phyloP scores from a whole-genome alignment of 2,113 vertebrate species.

The Bettongia penicillata region DNA sequence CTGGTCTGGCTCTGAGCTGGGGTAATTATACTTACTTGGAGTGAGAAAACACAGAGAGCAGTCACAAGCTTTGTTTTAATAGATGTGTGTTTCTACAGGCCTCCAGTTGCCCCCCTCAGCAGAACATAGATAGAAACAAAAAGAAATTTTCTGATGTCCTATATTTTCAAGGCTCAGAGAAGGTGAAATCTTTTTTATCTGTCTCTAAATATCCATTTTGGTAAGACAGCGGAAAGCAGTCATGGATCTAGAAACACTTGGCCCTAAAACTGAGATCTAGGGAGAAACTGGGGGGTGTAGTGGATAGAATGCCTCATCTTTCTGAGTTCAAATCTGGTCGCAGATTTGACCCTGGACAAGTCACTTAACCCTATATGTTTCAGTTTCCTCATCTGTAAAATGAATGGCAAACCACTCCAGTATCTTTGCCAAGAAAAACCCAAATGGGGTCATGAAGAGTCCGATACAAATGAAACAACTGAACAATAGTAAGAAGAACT shows the following conservation, averaged over 20 bases:
- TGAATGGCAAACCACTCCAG: too few species aligned
- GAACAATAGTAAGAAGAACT: neutral
- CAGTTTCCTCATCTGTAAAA: too few species aligned
- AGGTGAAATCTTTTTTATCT: neutral
- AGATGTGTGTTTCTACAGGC: neutral
- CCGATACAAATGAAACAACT: neutral
- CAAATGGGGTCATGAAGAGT: neutral
- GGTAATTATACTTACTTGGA: neutral
- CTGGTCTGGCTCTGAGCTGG: neutral
- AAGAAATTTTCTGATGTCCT: constrained; percentile 34
- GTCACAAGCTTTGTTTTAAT: neutral
- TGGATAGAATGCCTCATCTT: too few species aligned
- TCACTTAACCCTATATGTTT: neutral
- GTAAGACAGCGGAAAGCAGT: neutral
- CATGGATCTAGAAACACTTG: neutral
- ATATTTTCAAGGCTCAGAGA: neutral
- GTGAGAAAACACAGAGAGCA: neutral
- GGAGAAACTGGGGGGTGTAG: too few species aligned
- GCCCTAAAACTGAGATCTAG: neutral
- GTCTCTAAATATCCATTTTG: neutral
- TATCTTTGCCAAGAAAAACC: too few species aligned
- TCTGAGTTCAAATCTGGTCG: too few species aligned
- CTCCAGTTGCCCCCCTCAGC: neutral
- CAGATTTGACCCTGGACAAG: neutral
- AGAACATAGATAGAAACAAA: constrained; percentile 2